Conservation (phyloP, 1,140 invertebrate genomes). For the Hycleus cichorii region DNA sequence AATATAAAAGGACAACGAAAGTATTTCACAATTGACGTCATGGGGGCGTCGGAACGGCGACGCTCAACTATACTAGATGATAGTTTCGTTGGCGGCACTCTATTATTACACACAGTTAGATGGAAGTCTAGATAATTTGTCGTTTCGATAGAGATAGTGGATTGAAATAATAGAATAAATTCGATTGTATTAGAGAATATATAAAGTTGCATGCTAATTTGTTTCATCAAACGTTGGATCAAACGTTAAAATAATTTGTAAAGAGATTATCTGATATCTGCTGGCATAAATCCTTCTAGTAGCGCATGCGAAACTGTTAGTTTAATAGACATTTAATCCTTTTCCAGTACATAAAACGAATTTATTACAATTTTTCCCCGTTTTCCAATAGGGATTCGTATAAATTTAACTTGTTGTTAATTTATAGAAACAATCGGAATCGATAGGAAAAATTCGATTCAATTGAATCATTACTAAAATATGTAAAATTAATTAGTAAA, state of each 20-base stretch:
- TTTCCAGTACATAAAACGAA: too few relatives aligned
- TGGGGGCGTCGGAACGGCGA: too few relatives aligned
- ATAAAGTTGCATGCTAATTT: constrained; percentile 1
- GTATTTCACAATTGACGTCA: too few relatives aligned
- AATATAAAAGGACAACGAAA: too few relatives aligned
- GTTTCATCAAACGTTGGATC: constrained; percentile 3
- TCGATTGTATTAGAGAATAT: not conserved
- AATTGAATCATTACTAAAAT: too few relatives aligned
- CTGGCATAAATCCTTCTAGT: constrained; percentile 6
- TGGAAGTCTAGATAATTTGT: too few relatives aligned
- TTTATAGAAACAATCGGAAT: too few relatives aligned
- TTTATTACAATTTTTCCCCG: too few relatives aligned
- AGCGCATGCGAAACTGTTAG: constrained; percentile 7
- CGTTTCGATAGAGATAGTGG: too few relatives aligned
- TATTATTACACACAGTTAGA: not conserved
- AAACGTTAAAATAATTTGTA: constrained; percentile 12
- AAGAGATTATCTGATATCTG: constrained; percentile 7
- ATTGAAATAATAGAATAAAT: not conserved
- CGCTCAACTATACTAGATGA: not conserved
- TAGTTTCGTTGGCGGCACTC: not conserved
- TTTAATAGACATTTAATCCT: not conserved
- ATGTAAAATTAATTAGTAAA: too few relatives aligned
- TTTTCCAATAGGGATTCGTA: not conserved
- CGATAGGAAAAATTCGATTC: too few relatives aligned
- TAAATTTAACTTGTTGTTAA: too few relatives aligned